These are phyloP conservation scores for Dreissena rostriformis DNA, from an alignment of 1,140 invertebrate genomes.

Conservation along the genomic window DNA sequence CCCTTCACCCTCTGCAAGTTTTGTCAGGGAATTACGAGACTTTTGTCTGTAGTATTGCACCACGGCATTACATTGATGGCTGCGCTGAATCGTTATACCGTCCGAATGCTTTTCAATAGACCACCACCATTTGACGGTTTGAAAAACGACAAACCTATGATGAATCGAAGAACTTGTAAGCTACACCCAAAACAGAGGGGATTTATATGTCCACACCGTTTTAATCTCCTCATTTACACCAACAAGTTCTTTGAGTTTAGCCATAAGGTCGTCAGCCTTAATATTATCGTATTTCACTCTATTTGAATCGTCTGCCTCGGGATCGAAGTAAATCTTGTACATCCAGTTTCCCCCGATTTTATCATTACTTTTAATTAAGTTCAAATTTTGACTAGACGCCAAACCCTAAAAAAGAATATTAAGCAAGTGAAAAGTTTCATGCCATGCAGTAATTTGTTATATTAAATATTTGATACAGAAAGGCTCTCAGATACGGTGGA, in stretches of 20 bases:
- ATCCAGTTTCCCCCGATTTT: slow-evolving; percentile 3
- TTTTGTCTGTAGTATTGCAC: neutral
- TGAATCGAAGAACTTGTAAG: neutral
- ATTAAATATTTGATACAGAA: too few species aligned
- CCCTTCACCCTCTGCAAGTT: neutral
- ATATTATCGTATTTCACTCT: neutral
- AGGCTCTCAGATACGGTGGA: too few species aligned
- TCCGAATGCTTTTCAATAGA: slow-evolving; percentile 31
- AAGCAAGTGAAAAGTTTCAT: too few species aligned
- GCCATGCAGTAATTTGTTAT: too few species aligned
- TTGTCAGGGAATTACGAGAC: neutral
- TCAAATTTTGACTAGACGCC: too few species aligned
- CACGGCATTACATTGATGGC: neutral
- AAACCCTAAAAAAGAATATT: too few species aligned
- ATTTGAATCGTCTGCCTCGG: slow-evolving; percentile 7
- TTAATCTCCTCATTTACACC: slow-evolving; percentile 5
- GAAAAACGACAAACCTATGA: slow-evolving; percentile 34
- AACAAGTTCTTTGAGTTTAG: neutral
- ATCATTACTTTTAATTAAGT: too few species aligned
- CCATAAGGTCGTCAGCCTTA: neutral
- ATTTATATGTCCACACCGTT: slow-evolving; percentile 12
- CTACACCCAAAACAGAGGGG: neutral
- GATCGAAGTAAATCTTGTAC: slow-evolving; percentile 22
- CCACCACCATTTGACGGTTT: slow-evolving; percentile 31
- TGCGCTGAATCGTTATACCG: slow-evolving; percentile 28